phyloP scores from a whole-genome alignment of 2,888 invertebrate genomes.

The Chouioia cunea region DNA sequence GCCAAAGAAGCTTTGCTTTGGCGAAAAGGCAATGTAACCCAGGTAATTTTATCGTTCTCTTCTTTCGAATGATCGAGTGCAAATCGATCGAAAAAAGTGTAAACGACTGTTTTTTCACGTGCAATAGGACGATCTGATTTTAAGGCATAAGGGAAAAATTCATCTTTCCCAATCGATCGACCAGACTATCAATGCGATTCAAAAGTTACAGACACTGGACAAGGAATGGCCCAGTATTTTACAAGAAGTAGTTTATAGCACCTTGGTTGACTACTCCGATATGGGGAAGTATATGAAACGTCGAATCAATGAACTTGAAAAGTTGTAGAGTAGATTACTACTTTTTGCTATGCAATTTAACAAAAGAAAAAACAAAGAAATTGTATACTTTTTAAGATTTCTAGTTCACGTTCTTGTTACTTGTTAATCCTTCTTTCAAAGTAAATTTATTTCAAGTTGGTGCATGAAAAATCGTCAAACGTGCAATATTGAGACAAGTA shows the following conservation, averaged over 20 bases:
- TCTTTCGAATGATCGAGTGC: not conserved
- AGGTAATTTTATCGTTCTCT: slow-evolving; percentile 60
- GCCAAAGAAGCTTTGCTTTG: slow-evolving; percentile 90
- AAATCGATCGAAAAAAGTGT: too few relatives aligned
- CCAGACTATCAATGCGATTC: slow-evolving; percentile 81
- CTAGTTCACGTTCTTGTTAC: slow-evolving; percentile 41
- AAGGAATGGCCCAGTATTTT: slow-evolving; percentile 83
- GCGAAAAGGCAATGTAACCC: slow-evolving; percentile 74
- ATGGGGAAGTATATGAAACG: slow-evolving; percentile 84
- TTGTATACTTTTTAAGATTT: slow-evolving; percentile 19
- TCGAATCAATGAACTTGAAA: slow-evolving; percentile 62
- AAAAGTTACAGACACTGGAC: slow-evolving; percentile 81
- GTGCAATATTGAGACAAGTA: slow-evolving; percentile 29
- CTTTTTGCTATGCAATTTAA: slow-evolving; percentile 13
- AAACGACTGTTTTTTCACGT: slow-evolving; percentile 36
- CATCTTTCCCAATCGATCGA: slow-evolving; percentile 80
- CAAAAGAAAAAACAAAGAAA: slow-evolving; percentile 4
- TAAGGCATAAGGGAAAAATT: slow-evolving; percentile 81
- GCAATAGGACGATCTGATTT: slow-evolving; percentile 80
- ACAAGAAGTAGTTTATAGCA: slow-evolving; percentile 82
- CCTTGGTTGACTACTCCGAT: slow-evolving; percentile 84
- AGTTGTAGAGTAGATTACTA: slow-evolving; percentile 2
- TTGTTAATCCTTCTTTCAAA: slow-evolving; percentile 45
- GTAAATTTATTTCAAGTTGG: slow-evolving; percentile 48
- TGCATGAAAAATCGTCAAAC: not conserved